Conservation (phyloP, 2,888 invertebrate genomes). For the Cephus sareptanus region DNA sequence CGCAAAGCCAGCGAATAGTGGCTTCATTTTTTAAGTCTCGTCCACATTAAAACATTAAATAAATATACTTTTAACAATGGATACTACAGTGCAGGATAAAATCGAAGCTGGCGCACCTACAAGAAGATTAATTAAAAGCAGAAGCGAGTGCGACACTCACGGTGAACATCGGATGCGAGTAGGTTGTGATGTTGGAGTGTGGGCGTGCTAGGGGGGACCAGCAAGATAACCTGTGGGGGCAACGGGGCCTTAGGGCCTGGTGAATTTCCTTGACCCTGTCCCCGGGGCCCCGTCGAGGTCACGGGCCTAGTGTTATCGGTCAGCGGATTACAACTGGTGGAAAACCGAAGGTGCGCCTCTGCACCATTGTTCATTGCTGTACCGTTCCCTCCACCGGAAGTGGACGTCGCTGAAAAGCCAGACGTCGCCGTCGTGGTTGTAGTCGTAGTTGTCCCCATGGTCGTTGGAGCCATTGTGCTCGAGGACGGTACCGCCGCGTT, state of each 20-base stretch:
- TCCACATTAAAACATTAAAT: too few relatives aligned
- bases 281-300: constrained; percentile 54
- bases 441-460: constrained; percentile 35
- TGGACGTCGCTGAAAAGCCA: constrained; percentile 27
- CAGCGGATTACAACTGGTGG: constrained; percentile 68
- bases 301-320: constrained; percentile 61
- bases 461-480: constrained; percentile 58
- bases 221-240: constrained; percentile 81
- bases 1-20: too few relatives aligned
- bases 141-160: constrained; percentile 65
- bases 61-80: too few relatives aligned
- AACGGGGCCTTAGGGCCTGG: constrained; percentile 57
- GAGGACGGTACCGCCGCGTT: constrained; percentile 48
- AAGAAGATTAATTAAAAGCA: constrained; percentile 32
- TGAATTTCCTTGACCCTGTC: constrained; percentile 39
- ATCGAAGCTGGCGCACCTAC: neutral
- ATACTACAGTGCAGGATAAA: too few relatives aligned
- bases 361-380: constrained; percentile 55
- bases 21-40: too few relatives aligned
- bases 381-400: constrained; percentile 54
- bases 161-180: constrained; percentile 65
- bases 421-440: constrained; percentile 57
- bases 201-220: constrained; percentile 74
- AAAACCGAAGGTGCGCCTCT: constrained; percentile 52
- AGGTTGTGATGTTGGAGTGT: constrained; percentile 63